Conservation (phyloP, 2,113 vertebrate genomes). For the Ivindomyrus marchei region DNA sequence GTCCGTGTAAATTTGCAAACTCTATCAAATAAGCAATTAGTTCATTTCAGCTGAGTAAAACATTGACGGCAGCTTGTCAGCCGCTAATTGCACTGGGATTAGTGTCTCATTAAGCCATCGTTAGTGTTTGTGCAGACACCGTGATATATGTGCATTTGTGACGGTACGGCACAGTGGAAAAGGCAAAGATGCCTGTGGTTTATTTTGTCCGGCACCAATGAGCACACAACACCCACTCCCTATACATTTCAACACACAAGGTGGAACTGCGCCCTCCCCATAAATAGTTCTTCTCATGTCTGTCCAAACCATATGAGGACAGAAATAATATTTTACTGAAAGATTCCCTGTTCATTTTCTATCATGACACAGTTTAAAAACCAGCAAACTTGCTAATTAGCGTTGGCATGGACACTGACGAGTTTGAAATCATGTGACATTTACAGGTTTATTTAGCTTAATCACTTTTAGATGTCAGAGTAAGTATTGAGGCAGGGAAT, state of each 20-base stretch:
- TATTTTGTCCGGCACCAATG: neutral
- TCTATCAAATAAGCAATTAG: constrained; percentile 13
- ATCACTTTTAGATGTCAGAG: neutral
- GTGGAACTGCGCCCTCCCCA: neutral
- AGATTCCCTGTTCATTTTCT: neutral
- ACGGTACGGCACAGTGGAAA: neutral
- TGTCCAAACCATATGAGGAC: neutral
- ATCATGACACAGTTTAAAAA: neutral
- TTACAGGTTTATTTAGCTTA: neutral
- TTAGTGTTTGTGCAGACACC: neutral
- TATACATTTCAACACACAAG: neutral
- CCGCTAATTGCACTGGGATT: neutral
- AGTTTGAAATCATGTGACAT: neutral
- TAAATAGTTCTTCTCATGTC: neutral
- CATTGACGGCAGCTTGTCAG: neutral
- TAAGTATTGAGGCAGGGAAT: neutral
- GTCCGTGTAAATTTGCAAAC: neutral
- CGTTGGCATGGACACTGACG: neutral
- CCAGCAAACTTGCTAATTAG: neutral
- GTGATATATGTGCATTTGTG: neutral
- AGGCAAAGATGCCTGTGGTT: neutral
- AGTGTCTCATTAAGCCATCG: constrained; percentile 4
- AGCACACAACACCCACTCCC: neutral
- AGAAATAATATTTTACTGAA: neutral
- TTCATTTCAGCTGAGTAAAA: neutral